A percentile compares a stretch with the other conserved stretches of the same genome.
Conservation (phyloP, 2,113 vertebrate species). For the Myocastor coypus region DNA sequence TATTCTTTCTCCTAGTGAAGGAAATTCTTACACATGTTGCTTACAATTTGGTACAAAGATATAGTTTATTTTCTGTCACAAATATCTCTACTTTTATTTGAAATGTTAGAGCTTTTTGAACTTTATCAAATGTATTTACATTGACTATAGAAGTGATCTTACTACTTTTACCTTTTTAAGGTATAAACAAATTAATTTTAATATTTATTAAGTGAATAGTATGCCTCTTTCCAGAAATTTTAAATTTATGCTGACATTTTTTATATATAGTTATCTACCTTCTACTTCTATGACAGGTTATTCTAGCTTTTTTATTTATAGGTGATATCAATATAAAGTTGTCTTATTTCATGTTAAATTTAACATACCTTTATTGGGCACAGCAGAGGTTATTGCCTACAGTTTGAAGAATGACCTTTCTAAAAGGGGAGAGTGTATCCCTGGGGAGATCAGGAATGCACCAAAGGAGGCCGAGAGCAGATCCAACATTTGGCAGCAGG, state of each 20-base stretch:
- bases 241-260: neutral
- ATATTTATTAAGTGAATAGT: neutral
- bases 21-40: neutral
- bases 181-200: neutral
- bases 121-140: neutral
- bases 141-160: neutral
- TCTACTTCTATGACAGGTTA: neutral
- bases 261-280: neutral
- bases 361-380: neutral
- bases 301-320: neutral
- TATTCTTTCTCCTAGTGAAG: neutral
- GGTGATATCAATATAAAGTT: neutral
- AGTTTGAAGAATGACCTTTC: neutral
- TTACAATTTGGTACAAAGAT: neutral
- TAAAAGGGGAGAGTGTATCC: fast-evolving
- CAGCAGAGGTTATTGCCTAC: neutral
- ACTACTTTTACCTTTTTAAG: neutral
- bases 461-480: too few relatives aligned
- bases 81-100: neutral
- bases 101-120: neutral
- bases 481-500: neutral
- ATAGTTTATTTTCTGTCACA: neutral
- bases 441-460: neutral
- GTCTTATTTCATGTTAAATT: neutral
- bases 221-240: neutral